Evolutionary conservation across 37 sponge, comb jelly and placozoan genomes (phyloP).

Genomic region (Aplysina aerophoba): DNA sequence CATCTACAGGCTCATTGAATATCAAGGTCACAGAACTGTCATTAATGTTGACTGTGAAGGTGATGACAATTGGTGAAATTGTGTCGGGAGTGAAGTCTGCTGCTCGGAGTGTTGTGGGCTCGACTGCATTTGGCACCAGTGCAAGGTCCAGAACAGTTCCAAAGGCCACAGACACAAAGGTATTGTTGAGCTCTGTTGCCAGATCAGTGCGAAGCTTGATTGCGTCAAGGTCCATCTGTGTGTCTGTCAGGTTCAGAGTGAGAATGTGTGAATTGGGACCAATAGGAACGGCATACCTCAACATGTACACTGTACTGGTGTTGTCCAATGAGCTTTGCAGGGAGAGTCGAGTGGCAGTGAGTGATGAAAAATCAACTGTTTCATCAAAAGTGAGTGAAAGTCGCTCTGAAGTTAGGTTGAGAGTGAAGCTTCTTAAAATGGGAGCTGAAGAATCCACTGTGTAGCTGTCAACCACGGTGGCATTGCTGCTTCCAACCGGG

Average conservation of each 20-base stretch:
- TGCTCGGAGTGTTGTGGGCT: not conserved
- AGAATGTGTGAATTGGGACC: slow-evolving; percentile 77
- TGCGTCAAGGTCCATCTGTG: slow-evolving; percentile 67
- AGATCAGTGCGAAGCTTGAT: slow-evolving; percentile 71
- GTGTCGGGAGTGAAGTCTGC: slow-evolving; percentile 63
- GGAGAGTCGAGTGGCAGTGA: slow-evolving; percentile 38
- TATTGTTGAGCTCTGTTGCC: slow-evolving; percentile 61
- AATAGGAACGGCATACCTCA: slow-evolving; percentile 45
- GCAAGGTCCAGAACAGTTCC: slow-evolving; percentile 74
- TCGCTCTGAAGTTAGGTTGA: slow-evolving; percentile 75
- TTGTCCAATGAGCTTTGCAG: slow-evolving; percentile 24
- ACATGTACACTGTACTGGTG: not conserved
- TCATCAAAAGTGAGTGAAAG: slow-evolving; percentile 87
- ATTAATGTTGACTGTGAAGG: slow-evolving; percentile 74
- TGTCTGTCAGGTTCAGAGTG: slow-evolving; percentile 70
- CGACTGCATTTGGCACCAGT: slow-evolving; percentile 52
- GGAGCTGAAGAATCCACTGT: slow-evolving; percentile 64
- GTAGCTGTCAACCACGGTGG: slow-evolving; percentile 54
- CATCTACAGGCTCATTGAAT: slow-evolving; percentile 85
- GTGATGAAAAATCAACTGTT: slow-evolving; percentile 70
- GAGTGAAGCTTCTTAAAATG: slow-evolving; percentile 58
- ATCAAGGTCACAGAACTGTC: slow-evolving; percentile 66
- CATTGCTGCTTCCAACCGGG: slow-evolving; percentile 43
- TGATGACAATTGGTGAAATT: slow-evolving; percentile 56
- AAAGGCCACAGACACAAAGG: slow-evolving; percentile 46